Percentiles rank a stretch among this genome's conserved stretches.
These are phyloP conservation scores for Gymnoscelis rufifasciata DNA, from an alignment of 2,888 invertebrate genomes.

Conservation along the genomic window DNA sequence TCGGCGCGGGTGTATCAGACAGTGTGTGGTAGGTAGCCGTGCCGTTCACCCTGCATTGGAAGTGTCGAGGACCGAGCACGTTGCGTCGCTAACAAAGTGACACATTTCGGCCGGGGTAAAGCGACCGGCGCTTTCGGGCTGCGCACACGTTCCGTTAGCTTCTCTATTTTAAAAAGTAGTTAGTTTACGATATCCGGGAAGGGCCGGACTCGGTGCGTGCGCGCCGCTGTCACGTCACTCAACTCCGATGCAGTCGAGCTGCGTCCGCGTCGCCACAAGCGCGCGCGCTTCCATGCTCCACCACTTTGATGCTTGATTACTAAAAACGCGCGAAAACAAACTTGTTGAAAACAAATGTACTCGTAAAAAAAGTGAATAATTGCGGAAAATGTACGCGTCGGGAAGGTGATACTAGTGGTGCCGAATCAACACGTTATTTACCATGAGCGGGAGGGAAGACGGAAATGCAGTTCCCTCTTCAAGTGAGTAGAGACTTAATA, in stretches of 20 bases:
- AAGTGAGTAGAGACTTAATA: slow-evolving; percentile 59
- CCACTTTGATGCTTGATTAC: slow-evolving; percentile 57
- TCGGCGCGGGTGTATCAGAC: slow-evolving; percentile 37
- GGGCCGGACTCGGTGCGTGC: slow-evolving; percentile 62
- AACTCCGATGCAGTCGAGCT: slow-evolving; percentile 74
- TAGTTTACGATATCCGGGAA: slow-evolving; percentile 75
- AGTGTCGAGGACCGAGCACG: slow-evolving; percentile 42
- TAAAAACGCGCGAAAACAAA: slow-evolving; percentile 44
- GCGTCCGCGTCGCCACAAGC: slow-evolving; percentile 72
- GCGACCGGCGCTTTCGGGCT: slow-evolving; percentile 73
- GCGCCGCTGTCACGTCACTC: slow-evolving; percentile 60
- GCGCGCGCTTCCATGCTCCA: slow-evolving; percentile 62
- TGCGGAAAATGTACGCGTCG: slow-evolving; percentile 63
- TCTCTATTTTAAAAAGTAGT: slow-evolving; percentile 77
- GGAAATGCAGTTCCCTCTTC: slow-evolving; percentile 78
- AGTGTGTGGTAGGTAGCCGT: slow-evolving; percentile 38
- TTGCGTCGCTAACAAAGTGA: slow-evolving; percentile 58
- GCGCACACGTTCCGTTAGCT: slow-evolving; percentile 75
- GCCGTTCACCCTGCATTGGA: slow-evolving; percentile 55
- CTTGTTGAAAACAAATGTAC: slow-evolving; percentile 52
- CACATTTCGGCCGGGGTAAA: slow-evolving; percentile 73
- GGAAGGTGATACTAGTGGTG: slow-evolving; percentile 72
- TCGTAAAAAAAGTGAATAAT: slow-evolving; percentile 54
- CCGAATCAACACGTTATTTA: slow-evolving; percentile 61
- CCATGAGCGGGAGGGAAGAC: slow-evolving; percentile 76